Evolutionary conservation across 2,113 vertebrate genomes (phyloP).

Genomic region (Pyrgilauda ruficollis): DNA sequence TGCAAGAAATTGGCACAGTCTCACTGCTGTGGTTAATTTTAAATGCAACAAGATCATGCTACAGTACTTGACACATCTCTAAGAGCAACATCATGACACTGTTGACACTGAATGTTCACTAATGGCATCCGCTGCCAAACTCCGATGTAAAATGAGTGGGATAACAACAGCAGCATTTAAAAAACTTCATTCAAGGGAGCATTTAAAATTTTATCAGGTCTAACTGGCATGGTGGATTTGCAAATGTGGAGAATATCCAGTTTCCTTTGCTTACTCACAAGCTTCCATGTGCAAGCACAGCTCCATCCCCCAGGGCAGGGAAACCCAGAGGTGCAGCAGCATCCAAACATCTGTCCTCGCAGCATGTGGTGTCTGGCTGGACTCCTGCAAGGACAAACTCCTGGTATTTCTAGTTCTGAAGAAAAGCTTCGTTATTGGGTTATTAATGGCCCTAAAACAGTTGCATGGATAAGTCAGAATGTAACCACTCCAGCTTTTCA

Average conservation of each 20-base stretch:
- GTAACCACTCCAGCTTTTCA: neutral
- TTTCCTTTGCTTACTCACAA: neutral
- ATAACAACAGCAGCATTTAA: slow-evolving; percentile 41
- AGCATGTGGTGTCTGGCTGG: neutral
- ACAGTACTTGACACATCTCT: slow-evolving; percentile 25
- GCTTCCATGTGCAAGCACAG: neutral
- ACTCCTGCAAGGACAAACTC: neutral
- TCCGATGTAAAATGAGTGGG: slow-evolving; percentile 22
- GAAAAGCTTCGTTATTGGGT: neutral
- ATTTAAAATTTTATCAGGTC: slow-evolving; percentile 63
- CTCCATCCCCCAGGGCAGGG: neutral
- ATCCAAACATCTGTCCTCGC: neutral
- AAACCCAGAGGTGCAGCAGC: neutral
- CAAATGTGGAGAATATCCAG: slow-evolving; percentile 22
- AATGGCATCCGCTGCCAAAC: slow-evolving; percentile 48
- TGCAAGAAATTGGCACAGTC: slow-evolving; percentile 23
- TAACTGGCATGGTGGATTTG: slow-evolving; percentile 2
- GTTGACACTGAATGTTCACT: slow-evolving; percentile 35
- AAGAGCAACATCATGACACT: slow-evolving; percentile 24
- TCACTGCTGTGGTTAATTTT: slow-evolving; percentile 32
- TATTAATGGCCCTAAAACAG: neutral
- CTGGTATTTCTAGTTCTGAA: neutral
- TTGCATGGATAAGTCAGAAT: neutral
- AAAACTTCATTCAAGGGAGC: slow-evolving; percentile 50
- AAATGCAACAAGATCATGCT: slow-evolving; percentile 36